Percentiles rank a stretch among this genome's conserved stretches.
These are phyloP conservation scores for Leptarthrus brevirostris DNA, from an alignment of 2,888 invertebrate species.

Conservation along the genomic window DNA sequence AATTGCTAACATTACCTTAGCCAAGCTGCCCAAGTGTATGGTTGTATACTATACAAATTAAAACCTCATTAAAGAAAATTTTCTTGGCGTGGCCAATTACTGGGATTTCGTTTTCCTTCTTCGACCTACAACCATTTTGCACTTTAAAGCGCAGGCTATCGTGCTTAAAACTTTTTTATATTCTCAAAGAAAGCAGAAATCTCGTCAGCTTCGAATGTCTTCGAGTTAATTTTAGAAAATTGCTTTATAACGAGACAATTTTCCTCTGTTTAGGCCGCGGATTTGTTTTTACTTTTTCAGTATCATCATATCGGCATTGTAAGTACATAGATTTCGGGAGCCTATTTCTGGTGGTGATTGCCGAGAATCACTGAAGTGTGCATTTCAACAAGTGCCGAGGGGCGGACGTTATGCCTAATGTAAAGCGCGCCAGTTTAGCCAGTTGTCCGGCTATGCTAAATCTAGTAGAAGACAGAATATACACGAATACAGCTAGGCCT, in stretches of 20 bases:
- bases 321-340: conserved; percentile 15
- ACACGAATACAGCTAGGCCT: not conserved
- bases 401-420: not conserved
- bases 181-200: not conserved
- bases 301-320: conserved; percentile 4
- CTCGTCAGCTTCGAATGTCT: not conserved
- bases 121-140: not conserved
- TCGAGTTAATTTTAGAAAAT: conserved; percentile 35
- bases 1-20: no score
- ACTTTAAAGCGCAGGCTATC: not conserved
- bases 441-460: not conserved
- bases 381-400: not conserved
- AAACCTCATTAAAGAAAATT: conserved; percentile 1
- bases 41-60: conserved; percentile 3
- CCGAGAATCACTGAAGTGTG: not conserved
- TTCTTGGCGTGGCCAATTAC: not conserved
- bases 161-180: not conserved
- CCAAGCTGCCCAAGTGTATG: no score
- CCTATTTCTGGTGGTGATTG: conserved; percentile 14
- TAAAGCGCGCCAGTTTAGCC: not conserved
- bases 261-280: conserved; percentile 4
- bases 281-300: not conserved
- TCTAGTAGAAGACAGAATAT: conserved; percentile 4
- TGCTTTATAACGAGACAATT: conserved; percentile 21
- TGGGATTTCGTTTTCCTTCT: not conserved